phyloP scores from a whole-genome alignment of 2,113 vertebrate species.

The Salminus brasiliensis region DNA sequence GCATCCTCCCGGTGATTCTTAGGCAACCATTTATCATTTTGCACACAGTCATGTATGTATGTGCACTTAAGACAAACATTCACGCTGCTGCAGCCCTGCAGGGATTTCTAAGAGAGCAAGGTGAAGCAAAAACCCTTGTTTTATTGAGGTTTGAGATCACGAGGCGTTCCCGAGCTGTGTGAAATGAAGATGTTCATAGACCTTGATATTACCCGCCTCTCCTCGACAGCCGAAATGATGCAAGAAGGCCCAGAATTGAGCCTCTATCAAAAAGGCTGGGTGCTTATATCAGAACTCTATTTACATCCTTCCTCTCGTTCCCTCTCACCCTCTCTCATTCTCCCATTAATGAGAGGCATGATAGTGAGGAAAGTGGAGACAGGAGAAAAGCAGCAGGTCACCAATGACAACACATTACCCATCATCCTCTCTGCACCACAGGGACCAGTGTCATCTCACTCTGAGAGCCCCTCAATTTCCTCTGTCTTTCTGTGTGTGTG shows the following conservation, averaged over 20 bases:
- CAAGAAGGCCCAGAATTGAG: slow-evolving; percentile 26
- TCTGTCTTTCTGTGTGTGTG: background rate
- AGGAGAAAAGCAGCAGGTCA: slow-evolving; percentile 29
- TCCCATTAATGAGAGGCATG: slow-evolving; percentile 22
- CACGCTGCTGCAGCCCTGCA: background rate
- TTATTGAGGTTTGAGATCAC: slow-evolving; percentile 15
- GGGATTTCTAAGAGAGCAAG: background rate
- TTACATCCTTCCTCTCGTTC: slow-evolving; percentile 2
- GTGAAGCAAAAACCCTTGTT: background rate
- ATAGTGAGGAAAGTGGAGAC: background rate
- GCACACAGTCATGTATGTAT: background rate
- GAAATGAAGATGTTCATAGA: slow-evolving; percentile 10
- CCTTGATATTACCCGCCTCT: slow-evolving; percentile 20
- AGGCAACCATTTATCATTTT: slow-evolving; percentile 3
- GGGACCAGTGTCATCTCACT: slow-evolving; percentile 17
- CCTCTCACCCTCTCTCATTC: background rate
- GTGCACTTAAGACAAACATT: background rate
- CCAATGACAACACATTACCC: slow-evolving; percentile 32
- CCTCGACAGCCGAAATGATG: slow-evolving; percentile 12
- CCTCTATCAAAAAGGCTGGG: background rate
- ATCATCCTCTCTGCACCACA: slow-evolving; percentile 30
- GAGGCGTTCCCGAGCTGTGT: background rate
- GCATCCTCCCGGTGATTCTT: background rate
- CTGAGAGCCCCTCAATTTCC: slow-evolving; percentile 14
- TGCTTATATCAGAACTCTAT: slow-evolving; percentile 10